Evolutionary conservation across 2,797 vertebrate species (phyloP).

Genomic region (Nothura maculosa): DNA sequence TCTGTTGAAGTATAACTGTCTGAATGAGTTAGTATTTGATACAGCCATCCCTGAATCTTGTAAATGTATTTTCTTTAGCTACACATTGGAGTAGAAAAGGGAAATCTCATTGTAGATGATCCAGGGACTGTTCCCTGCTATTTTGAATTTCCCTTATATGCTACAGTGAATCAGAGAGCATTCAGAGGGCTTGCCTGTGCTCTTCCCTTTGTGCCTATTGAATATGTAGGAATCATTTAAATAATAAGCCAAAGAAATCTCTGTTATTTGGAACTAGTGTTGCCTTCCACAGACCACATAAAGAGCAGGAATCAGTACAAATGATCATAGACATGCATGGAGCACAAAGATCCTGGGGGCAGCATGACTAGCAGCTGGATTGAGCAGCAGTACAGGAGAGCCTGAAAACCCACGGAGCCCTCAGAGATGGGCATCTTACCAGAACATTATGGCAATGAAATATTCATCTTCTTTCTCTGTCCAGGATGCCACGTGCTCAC

Average conservation of each 20-base stretch:
- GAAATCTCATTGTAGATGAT: slow-evolving; percentile 22
- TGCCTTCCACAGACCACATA: neutral
- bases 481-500: slow-evolving; percentile 88
- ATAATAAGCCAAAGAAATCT: neutral
- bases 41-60: neutral
- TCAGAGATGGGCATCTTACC: neutral
- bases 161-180: neutral
- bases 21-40: slow-evolving; percentile 25
- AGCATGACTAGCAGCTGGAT: neutral
- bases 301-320: neutral
- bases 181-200: neutral
- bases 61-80: slow-evolving; percentile 17
- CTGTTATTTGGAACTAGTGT: neutral
- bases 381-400: neutral
- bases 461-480: neutral
- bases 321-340: no score
- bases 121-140: neutral
- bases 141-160: neutral
- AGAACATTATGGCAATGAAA: neutral
- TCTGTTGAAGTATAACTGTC: slow-evolving; percentile 28
- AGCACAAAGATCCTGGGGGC: neutral
- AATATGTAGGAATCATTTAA: neutral
- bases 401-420: neutral
- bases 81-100: slow-evolving; percentile 4
- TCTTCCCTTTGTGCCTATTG: neutral